Percentiles rank a stretch among this genome's conserved stretches.
Conservation (phyloP, 92 coral and sea anemone species). For the Phymanthus crucifer region DNA sequence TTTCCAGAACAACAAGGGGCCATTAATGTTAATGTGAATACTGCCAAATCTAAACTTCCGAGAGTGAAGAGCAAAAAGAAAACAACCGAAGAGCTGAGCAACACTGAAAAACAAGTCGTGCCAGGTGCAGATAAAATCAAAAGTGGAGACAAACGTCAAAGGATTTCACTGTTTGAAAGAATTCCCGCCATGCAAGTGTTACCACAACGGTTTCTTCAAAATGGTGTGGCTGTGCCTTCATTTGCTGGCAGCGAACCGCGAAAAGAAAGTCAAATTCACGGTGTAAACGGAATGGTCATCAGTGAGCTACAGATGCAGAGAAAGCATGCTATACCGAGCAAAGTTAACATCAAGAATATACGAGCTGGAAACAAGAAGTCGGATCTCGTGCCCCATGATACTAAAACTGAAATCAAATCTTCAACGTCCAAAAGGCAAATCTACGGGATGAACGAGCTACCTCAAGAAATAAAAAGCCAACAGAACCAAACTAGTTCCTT, state of each 20-base stretch:
- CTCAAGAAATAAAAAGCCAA: constrained; percentile 31
- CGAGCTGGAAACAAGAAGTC: constrained; percentile 47
- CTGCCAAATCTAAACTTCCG: constrained; percentile 59
- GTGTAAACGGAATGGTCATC: constrained; percentile 63
- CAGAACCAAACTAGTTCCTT: background rate
- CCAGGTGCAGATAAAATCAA: constrained; percentile 16
- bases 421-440: constrained; percentile 49
- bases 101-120: background rate
- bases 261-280: constrained; percentile 23
- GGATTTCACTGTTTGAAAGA: constrained; percentile 67
- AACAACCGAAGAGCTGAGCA: background rate
- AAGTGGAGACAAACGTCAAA: constrained; percentile 38
- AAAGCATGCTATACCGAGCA: constrained; percentile 56
- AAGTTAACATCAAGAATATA: constrained; percentile 7
- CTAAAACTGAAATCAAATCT: background rate
- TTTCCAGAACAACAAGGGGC: constrained; percentile 40
- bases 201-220: constrained; percentile 74
- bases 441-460: constrained; percentile 56
- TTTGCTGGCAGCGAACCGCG: constrained; percentile 40
- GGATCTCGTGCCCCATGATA: background rate
- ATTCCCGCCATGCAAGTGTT: constrained; percentile 88
- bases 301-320: constrained; percentile 59
- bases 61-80: constrained; percentile 25
- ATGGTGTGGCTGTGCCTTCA: constrained; percentile 69
- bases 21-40: constrained; percentile 58